phyloP scores from a whole-genome alignment of 2,888 invertebrate species.

The Ophion obscuratus region DNA sequence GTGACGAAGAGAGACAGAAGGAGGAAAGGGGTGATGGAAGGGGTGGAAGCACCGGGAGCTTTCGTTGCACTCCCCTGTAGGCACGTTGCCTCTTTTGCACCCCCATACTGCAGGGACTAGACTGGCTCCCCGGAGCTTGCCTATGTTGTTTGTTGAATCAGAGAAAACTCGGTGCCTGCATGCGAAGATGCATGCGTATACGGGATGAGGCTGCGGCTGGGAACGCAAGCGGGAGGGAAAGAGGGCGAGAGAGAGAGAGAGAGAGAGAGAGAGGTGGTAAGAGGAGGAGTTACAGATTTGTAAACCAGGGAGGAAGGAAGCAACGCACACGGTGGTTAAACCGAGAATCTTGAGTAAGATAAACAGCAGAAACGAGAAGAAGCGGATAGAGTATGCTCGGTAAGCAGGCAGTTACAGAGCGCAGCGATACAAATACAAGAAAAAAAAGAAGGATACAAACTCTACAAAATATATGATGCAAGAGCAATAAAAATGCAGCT shows the following conservation, averaged over 20 bases:
- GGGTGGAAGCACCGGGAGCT: conserved; percentile 7
- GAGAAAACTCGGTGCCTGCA: conserved; percentile 55
- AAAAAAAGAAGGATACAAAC: neutral
- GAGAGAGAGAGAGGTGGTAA: neutral
- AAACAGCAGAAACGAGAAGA: conserved; percentile 54
- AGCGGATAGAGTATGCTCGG: conserved; percentile 22
- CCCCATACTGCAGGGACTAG: conserved; percentile 22
- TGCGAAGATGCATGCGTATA: conserved; percentile 41
- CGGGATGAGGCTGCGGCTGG: conserved; percentile 2
- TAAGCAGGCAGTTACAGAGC: conserved; percentile 27
- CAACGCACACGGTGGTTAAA: conserved; percentile 61
- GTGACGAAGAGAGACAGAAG: neutral
- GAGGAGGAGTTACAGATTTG: conserved; percentile 53
- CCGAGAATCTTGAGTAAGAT: conserved; percentile 64
- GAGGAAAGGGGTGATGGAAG: neutral
- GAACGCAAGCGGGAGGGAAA: too few species aligned
- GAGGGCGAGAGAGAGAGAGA: conserved; percentile 2
- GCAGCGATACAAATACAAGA: conserved; percentile 5
- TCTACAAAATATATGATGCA: conserved; percentile 22
- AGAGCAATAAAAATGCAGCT: conserved; percentile 44
- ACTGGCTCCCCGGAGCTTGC: conserved; percentile 33
- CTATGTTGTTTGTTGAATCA: conserved; percentile 45
- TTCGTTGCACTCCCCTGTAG: conserved; percentile 15
- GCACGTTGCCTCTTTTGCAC: conserved; percentile 14
- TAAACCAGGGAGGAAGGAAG: conserved; percentile 59